phyloP scores from a whole-genome alignment of 1,140 invertebrate genomes.

The Ceratitis capitata region DNA sequence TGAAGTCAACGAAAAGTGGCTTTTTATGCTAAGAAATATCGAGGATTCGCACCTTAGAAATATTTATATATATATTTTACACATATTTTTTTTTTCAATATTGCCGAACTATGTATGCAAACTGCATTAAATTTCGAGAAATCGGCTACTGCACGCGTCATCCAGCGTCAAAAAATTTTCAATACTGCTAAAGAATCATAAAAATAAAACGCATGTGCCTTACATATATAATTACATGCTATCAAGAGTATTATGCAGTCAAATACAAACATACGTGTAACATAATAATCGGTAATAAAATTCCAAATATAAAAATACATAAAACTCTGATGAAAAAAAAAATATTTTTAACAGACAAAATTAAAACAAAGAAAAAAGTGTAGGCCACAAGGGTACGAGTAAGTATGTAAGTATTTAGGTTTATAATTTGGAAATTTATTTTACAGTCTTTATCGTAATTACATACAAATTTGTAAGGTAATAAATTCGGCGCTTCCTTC shows the following conservation, averaged over 20 bases:
- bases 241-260: too few relatives aligned
- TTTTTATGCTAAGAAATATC: too few relatives aligned
- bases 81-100: too few relatives aligned
- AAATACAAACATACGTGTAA: not conserved
- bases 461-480: constrained; percentile 39
- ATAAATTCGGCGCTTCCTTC: constrained; percentile 37
- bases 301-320: constrained; percentile 1
- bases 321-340: not conserved
- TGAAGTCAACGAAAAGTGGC: too few relatives aligned
- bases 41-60: too few relatives aligned
- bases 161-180: not conserved
- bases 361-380: not conserved
- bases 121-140: not conserved
- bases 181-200: not conserved
- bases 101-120: too few relatives aligned
- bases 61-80: too few relatives aligned
- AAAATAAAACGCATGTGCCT: not conserved
- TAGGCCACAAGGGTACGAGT: not conserved
- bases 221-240: too few relatives aligned
- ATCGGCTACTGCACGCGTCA: constrained; percentile 8
- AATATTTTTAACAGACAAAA: not conserved
- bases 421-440: constrained; percentile 22
- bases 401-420: not conserved
- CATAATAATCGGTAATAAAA: not conserved
- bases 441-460: constrained; percentile 37